Percentiles rank a stretch among this genome's conserved stretches.
Evolutionary conservation across 2,888 invertebrate species (phyloP).

Genomic region (Melinopterus prodromus): DNA sequence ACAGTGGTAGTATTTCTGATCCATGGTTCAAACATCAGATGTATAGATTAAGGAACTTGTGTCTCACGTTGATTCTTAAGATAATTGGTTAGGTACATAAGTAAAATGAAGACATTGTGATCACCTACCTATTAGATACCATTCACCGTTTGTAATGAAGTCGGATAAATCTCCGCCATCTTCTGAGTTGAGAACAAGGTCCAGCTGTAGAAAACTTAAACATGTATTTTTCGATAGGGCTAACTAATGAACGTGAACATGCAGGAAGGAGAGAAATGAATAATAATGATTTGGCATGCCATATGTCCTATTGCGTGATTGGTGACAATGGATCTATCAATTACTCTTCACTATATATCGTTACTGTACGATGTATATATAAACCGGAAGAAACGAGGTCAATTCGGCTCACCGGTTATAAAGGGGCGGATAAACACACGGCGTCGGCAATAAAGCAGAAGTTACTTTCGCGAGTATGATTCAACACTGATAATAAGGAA

Average conservation of each 20-base stretch:
- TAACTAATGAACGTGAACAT: slow-evolving; percentile 25
- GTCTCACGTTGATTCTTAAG: too few species aligned
- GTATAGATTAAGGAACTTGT: too few species aligned
- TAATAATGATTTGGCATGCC: background rate
- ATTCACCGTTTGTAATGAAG: slow-evolving; percentile 99
- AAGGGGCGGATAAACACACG: slow-evolving; percentile 23
- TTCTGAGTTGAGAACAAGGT: slow-evolving; percentile 94
- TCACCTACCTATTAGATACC: slow-evolving; percentile 96
- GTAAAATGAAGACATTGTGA: background rate
- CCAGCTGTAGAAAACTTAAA: slow-evolving; percentile 74
- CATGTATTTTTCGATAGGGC: slow-evolving; percentile 51
- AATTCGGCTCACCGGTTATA: slow-evolving; percentile 44
- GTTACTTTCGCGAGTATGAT: background rate
- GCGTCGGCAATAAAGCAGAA: background rate
- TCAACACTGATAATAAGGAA: slow-evolving; percentile 9
- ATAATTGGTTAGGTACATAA: background rate
- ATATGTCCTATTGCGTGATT: slow-evolving; percentile 12
- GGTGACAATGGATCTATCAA: slow-evolving; percentile 7
- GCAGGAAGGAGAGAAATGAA: slow-evolving; percentile 33
- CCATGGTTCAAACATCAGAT: too few species aligned
- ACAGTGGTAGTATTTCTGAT: too few species aligned
- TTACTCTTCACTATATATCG: background rate
- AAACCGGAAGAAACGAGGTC: slow-evolving; percentile 31
- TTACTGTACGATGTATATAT: slow-evolving; percentile 35
- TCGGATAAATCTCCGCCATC: slow-evolving; percentile 94